phyloP scores from a whole-genome alignment of 2,888 invertebrate species.

The Scaptomyza flava region DNA sequence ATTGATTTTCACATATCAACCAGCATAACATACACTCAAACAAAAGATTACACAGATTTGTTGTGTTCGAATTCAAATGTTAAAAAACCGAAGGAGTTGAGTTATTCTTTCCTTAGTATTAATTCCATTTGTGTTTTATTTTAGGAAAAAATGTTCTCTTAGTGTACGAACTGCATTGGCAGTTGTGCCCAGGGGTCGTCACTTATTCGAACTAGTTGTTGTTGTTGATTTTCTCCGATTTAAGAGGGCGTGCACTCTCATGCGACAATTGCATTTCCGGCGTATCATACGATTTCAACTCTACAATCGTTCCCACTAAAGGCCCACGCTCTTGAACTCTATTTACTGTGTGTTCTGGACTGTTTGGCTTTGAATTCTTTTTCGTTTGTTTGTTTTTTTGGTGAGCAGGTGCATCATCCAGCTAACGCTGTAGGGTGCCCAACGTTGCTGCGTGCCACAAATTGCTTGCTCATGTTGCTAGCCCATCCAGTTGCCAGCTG shows the following conservation, averaged over 20 bases:
- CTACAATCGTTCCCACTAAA: not conserved
- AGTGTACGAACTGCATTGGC: conserved; percentile 3
- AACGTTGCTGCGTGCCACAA: conserved; percentile 67
- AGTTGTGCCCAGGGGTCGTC: conserved; percentile 10
- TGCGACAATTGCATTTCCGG: conserved; percentile 79
- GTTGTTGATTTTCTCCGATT: conserved; percentile 14
- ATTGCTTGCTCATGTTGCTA: conserved; percentile 64
- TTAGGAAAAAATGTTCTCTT: not conserved
- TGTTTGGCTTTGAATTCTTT: conserved; percentile 6
- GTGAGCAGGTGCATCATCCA: conserved; percentile 63
- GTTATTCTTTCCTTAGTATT: too few species aligned
- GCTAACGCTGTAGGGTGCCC: conserved; percentile 50
- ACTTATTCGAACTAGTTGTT: not conserved
- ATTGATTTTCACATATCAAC: conserved; percentile 67
- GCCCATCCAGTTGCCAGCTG: conserved; percentile 38
- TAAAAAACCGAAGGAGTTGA: too few species aligned
- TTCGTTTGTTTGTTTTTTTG: not conserved
- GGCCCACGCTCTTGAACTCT: conserved; percentile 46
- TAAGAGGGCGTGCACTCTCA: conserved; percentile 62
- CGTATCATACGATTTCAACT: conserved; percentile 46
- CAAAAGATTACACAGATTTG: not conserved
- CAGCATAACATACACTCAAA: not conserved
- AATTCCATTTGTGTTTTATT: too few species aligned
- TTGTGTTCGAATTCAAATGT: too few species aligned
- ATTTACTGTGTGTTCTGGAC: conserved; percentile 8